A percentile compares a stretch with the other conserved stretches of the same genome.
Conservation (phyloP, 92 coral and sea anemone species). For the Palythoa caribaeorum region DNA sequence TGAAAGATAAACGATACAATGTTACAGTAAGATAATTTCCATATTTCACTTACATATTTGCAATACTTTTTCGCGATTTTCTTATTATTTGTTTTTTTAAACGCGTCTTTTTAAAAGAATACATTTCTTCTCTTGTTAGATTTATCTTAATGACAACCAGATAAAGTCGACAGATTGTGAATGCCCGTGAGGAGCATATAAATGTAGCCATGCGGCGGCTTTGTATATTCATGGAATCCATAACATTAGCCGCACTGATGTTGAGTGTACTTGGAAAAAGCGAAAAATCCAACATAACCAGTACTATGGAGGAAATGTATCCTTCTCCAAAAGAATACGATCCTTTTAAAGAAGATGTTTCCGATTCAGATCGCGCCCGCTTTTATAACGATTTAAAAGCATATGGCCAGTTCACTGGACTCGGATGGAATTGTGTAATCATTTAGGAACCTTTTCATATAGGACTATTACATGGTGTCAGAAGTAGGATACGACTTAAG, state of each 20-base stretch:
- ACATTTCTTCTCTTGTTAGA: background rate
- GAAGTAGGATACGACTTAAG: no score
- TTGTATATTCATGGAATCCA: conserved; percentile 9
- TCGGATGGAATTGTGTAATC: no score
- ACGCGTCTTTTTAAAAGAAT: background rate
- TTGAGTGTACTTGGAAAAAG: background rate
- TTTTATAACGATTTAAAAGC: background rate
- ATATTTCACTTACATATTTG: background rate
- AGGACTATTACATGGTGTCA: no score
- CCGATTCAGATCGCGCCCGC: background rate
- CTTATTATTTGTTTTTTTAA: conserved; percentile 1
- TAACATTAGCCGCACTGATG: conserved; percentile 11
- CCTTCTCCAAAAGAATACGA: conserved; percentile 1
- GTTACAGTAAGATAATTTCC: conserved; percentile 2
- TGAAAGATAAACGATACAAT: background rate
- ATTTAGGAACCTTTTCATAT: no score
- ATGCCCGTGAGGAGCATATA: conserved; percentile 23
- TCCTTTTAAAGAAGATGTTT: background rate
- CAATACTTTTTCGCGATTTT: background rate
- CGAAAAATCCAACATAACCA: background rate
- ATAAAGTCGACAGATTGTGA: conserved; percentile 17
- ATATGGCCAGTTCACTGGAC: background rate
- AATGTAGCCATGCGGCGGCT: conserved; percentile 30
- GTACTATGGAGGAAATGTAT: background rate
- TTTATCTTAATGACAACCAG: conserved; percentile 7